A percentile compares a stretch with the other conserved stretches of the same genome.
Evolutionary conservation across 2,113 vertebrate genomes (phyloP).

Genomic region (Hirundichthys speculiger): DNA sequence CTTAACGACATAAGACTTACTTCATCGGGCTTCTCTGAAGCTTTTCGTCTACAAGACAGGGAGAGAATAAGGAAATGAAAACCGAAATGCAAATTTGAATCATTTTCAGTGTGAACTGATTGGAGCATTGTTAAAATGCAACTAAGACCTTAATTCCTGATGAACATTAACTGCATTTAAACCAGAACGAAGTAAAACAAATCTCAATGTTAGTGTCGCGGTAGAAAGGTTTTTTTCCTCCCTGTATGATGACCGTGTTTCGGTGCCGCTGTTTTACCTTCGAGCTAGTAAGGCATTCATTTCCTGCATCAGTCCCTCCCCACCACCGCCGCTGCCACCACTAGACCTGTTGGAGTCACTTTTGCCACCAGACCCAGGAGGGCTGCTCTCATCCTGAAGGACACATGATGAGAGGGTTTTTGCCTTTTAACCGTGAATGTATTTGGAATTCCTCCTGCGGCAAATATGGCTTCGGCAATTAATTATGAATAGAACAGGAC

Average conservation of each 20-base stretch:
- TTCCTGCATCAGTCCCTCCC: conserved; percentile 94
- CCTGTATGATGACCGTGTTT: no score
- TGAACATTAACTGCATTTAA: conserved; percentile 1
- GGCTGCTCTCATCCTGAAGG: conserved; percentile 90
- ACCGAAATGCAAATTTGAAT: conserved; percentile 5
- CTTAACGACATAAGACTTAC: conserved; percentile 46
- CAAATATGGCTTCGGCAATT: no score
- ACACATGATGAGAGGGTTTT: conserved; percentile 22
- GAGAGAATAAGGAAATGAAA: conserved; percentile 18
- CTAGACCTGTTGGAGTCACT: conserved; percentile 95
- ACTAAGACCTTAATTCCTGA: background rate
- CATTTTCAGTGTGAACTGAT: background rate
- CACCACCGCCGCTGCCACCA: conserved; percentile 91
- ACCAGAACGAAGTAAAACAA: conserved; percentile 1
- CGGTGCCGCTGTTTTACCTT: conserved; percentile 81
- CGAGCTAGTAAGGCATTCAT: conserved; percentile 99
- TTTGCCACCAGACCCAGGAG: conserved; percentile 90
- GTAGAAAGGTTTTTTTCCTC: no score
- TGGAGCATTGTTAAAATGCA: background rate
- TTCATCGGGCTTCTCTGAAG: conserved; percentile 95
- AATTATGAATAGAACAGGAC: no score
- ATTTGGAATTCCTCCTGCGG: background rate
- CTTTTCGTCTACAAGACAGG: conserved; percentile 89
- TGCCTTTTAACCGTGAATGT: background rate
- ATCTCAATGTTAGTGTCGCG: no score